Evolutionary conservation across 2,888 invertebrate genomes (phyloP), one percentile per base, ranked within the genome.

Genomic region (Sphaerophoria rueppellii): DNA sequence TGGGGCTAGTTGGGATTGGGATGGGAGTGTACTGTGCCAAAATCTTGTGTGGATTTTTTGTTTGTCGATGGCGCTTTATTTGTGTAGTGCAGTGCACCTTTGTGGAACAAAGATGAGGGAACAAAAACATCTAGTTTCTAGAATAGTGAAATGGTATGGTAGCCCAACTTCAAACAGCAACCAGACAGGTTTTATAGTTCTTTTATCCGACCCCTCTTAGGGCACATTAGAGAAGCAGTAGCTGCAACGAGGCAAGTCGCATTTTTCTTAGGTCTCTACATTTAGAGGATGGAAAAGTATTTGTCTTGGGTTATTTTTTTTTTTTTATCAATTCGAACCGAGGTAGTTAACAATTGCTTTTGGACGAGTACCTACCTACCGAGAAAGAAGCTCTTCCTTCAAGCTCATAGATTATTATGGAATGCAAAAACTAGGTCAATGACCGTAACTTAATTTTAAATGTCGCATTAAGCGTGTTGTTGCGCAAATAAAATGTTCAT

Each of bases 381-480:
- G 16, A 67, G 24, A 5, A 48, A 16, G 60, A 46, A 58, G 77
- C 67, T 79, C 58, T 74, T 74, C 69, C 58, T 67, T 75, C 5
- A 11, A 35, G 14, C 46, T 14, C 35, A 63, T 63, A 50, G 48
- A 48, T 71, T 55, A 63, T 76, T 69, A 46, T 61, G 72, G 76
- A 77, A 77, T 74, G 71, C 9, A 50, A 74, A 87, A 90, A 89
- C 88, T 90, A 87, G 90, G 90, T 90, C 90, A 90, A 90, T 88
- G 90, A 90, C 90, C 89, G 87, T 87, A 89, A 88, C 75, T 79
- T 58, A 58, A 77, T 85, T 85, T 81, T 77, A 72, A 85, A 81
- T 77, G 81, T 76, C 76, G 72, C 85, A 85, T 81, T 85, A 77
- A 63, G 73, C 76, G 70, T 72, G 81, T 85, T 85, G 73, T 77